Evolutionary conservation across 2,797 vertebrate species (phyloP).

Genomic region (Onychomys leucogaster): DNA sequence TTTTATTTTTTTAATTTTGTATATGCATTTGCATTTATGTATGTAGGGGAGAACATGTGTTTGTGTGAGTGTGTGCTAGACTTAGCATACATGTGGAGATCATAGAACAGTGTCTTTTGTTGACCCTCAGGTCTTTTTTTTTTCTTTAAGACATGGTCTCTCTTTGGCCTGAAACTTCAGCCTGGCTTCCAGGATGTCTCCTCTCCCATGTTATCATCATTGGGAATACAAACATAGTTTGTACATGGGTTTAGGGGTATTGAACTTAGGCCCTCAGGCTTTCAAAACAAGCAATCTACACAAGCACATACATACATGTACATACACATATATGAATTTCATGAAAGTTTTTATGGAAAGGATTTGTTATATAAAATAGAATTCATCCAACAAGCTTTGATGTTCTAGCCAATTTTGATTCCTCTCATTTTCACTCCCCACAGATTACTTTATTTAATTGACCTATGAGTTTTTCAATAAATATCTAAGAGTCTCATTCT

Average conservation of each 20-base stretch:
- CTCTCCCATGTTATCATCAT: not conserved
- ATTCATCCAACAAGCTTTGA: not conserved
- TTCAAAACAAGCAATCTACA: not conserved
- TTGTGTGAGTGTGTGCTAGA: not conserved
- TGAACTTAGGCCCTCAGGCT: not conserved
- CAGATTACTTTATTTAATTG: slow-evolving; percentile 52
- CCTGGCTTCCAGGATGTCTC: not conserved
- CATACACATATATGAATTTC: not conserved
- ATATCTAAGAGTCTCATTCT: not conserved
- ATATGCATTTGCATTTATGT: not conserved
- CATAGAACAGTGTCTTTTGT: not conserved
- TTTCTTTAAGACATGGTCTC: not conserved
- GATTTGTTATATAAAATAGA: slow-evolving; percentile 51
- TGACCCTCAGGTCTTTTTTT: not conserved
- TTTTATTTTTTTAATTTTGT: not conserved
- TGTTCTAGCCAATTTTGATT: slow-evolving; percentile 12
- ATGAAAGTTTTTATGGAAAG: not conserved
- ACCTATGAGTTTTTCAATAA: slow-evolving; percentile 24
- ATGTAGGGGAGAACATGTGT: not conserved
- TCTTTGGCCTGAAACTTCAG: not conserved
- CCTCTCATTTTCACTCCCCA: slow-evolving; percentile 17
- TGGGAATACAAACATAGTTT: not conserved
- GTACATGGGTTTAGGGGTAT: not conserved
- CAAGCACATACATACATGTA: not conserved
- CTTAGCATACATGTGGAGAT: not conserved